Percentiles rank a stretch among this genome's conserved stretches.
phyloP scores from a whole-genome alignment of 2,888 invertebrate genomes.

The Dolomedes plantarius region DNA sequence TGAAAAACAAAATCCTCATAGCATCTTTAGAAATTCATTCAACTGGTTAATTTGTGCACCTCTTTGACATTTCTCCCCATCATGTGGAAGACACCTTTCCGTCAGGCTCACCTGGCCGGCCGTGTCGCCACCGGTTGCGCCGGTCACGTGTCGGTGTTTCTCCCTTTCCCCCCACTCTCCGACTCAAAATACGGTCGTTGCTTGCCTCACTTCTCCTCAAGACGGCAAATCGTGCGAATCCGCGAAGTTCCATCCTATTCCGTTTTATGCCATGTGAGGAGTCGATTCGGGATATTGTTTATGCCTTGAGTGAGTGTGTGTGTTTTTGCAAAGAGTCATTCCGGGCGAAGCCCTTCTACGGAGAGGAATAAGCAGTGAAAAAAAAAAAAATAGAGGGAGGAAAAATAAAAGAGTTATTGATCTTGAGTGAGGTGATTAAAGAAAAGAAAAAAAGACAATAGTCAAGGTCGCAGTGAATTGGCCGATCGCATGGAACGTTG shows the following conservation, averaged over 20 bases:
- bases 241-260: not conserved
- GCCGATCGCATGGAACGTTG: not conserved
- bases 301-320: too few relatives aligned
- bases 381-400: not conserved
- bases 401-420: not conserved
- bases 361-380: too few relatives aligned
- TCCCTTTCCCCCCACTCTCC: slow-evolving; percentile 2
- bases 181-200: not conserved
- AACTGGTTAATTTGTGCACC: too few relatives aligned
- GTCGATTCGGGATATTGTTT: not conserved
- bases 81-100: not conserved
- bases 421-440: not conserved
- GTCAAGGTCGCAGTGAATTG: slow-evolving; percentile 2
- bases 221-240: not conserved
- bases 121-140: slow-evolving; percentile 65
- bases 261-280: not conserved
- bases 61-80: too few relatives aligned
- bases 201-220: slow-evolving; percentile 12
- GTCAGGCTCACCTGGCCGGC: slow-evolving; percentile 44
- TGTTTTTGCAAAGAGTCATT: too few relatives aligned
- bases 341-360: too few relatives aligned
- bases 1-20: too few relatives aligned
- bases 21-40: too few relatives aligned
- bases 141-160: slow-evolving; percentile 35
- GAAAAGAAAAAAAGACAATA: not conserved